Percentiles rank a stretch among this genome's conserved stretches.
These are phyloP conservation scores for Drosophila meridionalis DNA, from an alignment of 2,888 invertebrate genomes.

Conservation along the genomic window DNA sequence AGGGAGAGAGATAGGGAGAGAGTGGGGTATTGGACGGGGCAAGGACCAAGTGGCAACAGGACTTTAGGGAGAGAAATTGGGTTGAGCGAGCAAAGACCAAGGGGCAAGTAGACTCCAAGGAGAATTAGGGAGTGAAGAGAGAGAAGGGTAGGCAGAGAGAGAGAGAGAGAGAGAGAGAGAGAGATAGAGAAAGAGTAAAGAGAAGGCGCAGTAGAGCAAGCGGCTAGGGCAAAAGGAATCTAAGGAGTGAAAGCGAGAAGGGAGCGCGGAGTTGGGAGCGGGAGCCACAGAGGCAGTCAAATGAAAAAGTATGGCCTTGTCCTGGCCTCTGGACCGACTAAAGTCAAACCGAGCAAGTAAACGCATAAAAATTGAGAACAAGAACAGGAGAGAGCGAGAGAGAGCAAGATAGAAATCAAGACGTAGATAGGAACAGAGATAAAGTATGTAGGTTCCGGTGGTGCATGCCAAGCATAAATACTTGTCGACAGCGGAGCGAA, in stretches of 20 bases:
- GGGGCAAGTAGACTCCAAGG: slow-evolving; percentile 5
- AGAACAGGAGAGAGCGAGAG: neutral
- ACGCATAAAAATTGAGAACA: slow-evolving; percentile 29
- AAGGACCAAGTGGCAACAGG: neutral
- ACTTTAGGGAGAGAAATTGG: slow-evolving; percentile 12
- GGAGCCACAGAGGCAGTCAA: slow-evolving; percentile 29
- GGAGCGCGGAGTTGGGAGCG: neutral
- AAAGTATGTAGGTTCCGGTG: slow-evolving; percentile 30
- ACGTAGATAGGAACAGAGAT: slow-evolving; percentile 1
- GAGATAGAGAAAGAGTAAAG: neutral
- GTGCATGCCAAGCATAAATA: slow-evolving; percentile 37
- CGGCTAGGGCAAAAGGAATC: neutral
- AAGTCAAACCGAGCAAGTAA: slow-evolving; percentile 38
- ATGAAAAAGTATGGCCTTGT: slow-evolving; percentile 50
- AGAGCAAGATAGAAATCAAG: slow-evolving; percentile 5
- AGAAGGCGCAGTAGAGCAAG: neutral
- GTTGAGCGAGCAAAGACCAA: slow-evolving; percentile 2
- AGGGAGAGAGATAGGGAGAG: neutral
- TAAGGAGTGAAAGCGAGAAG: neutral
- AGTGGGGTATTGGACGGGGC: neutral
- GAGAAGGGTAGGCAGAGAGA: slow-evolving; percentile 4
- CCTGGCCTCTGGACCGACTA: slow-evolving; percentile 22
- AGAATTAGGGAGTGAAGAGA: neutral
- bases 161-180: neutral
- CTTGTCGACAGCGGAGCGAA: slow-evolving; percentile 19